Percentiles rank a stretch among this genome's conserved stretches.
Conservation (phyloP, 2,113 vertebrate genomes). For the Phrynosoma platyrhinos region DNA sequence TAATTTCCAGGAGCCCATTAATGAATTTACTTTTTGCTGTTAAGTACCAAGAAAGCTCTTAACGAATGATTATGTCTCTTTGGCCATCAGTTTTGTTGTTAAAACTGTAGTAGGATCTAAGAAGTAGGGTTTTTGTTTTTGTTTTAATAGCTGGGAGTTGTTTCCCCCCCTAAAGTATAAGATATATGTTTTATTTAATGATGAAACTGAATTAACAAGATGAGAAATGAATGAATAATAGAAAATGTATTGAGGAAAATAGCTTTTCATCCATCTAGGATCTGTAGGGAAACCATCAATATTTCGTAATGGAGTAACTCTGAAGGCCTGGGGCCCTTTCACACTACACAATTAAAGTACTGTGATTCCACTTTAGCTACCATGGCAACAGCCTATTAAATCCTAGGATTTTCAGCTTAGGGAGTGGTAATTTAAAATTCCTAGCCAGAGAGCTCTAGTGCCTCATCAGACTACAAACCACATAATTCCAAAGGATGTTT, state of each 20-base stretch:
- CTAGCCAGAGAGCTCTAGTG: too few relatives aligned
- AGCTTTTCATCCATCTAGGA: background rate
- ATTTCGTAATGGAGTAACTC: background rate
- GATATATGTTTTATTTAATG: background rate
- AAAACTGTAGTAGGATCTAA: background rate
- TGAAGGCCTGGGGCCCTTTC: too few relatives aligned
- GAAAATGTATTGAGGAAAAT: background rate
- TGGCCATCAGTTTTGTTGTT: background rate
- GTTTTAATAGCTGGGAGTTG: background rate
- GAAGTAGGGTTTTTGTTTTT: background rate
- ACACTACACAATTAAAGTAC: background rate
- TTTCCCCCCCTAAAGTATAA: background rate
- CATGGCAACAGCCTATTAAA: too few relatives aligned
- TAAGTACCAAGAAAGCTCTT: slow-evolving; percentile 15
- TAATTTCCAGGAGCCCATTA: slow-evolving; percentile 28
- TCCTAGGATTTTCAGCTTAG: too few relatives aligned
- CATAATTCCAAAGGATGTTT: too few relatives aligned
- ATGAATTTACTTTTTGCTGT: slow-evolving; percentile 29
- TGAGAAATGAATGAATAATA: background rate
- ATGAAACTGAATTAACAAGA: background rate
- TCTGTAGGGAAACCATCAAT: background rate
- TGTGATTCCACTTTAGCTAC: background rate
- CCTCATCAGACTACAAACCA: too few relatives aligned
- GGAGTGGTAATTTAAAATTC: too few relatives aligned
- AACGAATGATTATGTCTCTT: background rate